Percentiles rank a stretch among this genome's conserved stretches.
These are phyloP conservation scores for honey bee (Apis mellifera) DNA, from an alignment of 1,140 invertebrate species.

Conservation along the genomic window Amel_HAv3.1 CM009936.2:5117501-5118000, in stretches of 20 bases:
- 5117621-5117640: not conserved
- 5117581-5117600: constrained; percentile 4
- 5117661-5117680: not conserved
- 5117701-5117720: constrained; percentile 55
- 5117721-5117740: constrained; percentile 61
- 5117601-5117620: constrained; percentile 1
- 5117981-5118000: constrained; percentile 18
- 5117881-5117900: not conserved
- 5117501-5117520: not conserved
- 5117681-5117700: constrained; percentile 47
- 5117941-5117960: not conserved
- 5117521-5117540: not conserved
- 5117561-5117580: too few relatives aligned
- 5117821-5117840: constrained; percentile 35
- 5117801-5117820: not conserved
- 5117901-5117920: constrained; percentile 40
- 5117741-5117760: constrained; percentile 42
- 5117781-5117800: not conserved
- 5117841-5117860: constrained; percentile 40
- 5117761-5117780: constrained; percentile 1
- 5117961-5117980: not conserved
- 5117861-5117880: constrained; percentile 29
- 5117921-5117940: not conserved
- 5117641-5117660: not conserved
- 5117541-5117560: not conserved